These are phyloP conservation scores for Heptranchias perlo DNA, from an alignment of 2,113 vertebrate species.

Conservation along the genomic window DNA sequence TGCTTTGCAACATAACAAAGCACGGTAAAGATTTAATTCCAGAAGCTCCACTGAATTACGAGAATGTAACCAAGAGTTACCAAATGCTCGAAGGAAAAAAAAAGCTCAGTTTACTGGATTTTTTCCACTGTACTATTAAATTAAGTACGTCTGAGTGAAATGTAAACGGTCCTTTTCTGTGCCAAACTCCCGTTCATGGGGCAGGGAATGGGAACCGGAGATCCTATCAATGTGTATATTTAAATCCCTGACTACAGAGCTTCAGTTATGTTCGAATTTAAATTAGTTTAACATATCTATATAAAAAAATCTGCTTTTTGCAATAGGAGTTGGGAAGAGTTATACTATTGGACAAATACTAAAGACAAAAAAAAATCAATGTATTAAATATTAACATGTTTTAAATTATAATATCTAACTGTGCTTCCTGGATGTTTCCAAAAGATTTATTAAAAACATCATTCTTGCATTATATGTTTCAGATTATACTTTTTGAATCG, in stretches of 20 bases:
- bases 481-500: not conserved
- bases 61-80: not conserved
- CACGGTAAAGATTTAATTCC: not conserved
- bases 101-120: not conserved
- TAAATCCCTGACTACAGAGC: not conserved
- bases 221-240: not conserved
- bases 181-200: not conserved
- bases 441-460: not conserved
- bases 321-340: not conserved
- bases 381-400: not conserved
- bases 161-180: not conserved
- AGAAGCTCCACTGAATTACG: not conserved
- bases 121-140: not conserved
- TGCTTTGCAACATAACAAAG: not conserved
- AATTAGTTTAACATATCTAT: not conserved
- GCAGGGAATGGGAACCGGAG: not conserved
- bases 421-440: not conserved
- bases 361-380: not conserved
- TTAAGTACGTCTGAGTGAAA: not conserved
- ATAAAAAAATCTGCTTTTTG: not conserved
- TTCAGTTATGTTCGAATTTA: too few species aligned
- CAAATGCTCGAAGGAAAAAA: not conserved
- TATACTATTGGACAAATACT: not conserved
- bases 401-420: not conserved
- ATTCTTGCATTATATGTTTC: not conserved